Conservation (phyloP, 1,140 invertebrate species). For the Drosophila nasuta region DNA sequence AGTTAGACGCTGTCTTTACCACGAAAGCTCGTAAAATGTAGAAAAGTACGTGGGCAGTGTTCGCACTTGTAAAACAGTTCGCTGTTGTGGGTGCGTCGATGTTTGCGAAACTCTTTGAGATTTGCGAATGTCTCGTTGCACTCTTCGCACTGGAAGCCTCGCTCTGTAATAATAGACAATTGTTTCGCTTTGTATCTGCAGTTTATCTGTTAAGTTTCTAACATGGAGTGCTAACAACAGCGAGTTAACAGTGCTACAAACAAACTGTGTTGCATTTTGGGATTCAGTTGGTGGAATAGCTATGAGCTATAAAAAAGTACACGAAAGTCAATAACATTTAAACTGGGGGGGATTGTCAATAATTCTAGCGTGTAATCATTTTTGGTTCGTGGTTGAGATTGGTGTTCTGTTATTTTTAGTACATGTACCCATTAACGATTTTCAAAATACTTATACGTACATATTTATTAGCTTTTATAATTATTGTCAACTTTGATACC, state of each 20-base stretch:
- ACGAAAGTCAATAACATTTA: not conserved
- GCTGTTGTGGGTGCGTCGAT: slow-evolving; percentile 87
- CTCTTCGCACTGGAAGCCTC: slow-evolving; percentile 85
- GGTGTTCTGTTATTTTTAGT: not conserved
- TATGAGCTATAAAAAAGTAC: not conserved
- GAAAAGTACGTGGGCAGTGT: slow-evolving; percentile 86
- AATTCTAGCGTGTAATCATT: not conserved
- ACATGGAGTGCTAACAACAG: slow-evolving; percentile 35
- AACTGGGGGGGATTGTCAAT: not conserved
- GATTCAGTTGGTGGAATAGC: not conserved
- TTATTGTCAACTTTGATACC: no score
- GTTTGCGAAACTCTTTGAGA: slow-evolving; percentile 86
- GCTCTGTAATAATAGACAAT: slow-evolving; percentile 72
- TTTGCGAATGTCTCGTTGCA: slow-evolving; percentile 86
- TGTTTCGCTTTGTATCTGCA: slow-evolving; percentile 43
- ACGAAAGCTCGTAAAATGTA: slow-evolving; percentile 85
- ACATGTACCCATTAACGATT: not conserved
- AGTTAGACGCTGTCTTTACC: slow-evolving; percentile 62
- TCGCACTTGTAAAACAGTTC: slow-evolving; percentile 87
- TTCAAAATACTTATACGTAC: not conserved
- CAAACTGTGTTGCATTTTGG: not conserved
- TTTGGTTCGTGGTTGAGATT: not conserved
- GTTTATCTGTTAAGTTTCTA: slow-evolving; percentile 9
- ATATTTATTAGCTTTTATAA: no score
- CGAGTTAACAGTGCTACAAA: slow-evolving; percentile 26